phyloP scores from a whole-genome alignment of 2,888 invertebrate species.

The Ectropis crepuscularia region DNA sequence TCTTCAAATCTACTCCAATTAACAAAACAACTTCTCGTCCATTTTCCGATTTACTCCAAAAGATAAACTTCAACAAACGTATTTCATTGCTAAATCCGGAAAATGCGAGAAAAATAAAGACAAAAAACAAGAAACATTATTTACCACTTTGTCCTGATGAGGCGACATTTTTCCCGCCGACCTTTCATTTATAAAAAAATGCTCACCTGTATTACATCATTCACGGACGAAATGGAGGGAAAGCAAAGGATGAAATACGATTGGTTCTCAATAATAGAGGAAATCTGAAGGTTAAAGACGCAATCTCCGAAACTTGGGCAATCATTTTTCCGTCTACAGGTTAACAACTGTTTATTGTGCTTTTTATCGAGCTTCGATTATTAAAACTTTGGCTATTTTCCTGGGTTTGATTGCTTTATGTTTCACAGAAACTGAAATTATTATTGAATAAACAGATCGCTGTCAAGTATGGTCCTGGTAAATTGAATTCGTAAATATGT shows the following conservation, averaged over 20 bases:
- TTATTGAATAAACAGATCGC: not conserved
- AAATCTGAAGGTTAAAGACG: conserved; percentile 41
- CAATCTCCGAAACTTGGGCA: conserved; percentile 39
- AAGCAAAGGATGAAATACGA: conserved; percentile 46
- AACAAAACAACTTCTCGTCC: conserved; percentile 20
- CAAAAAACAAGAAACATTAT: conserved; percentile 42
- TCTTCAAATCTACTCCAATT: conserved; percentile 30
- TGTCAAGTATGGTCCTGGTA: not conserved
- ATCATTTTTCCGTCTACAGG: conserved; percentile 33
- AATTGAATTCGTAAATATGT: not conserved
- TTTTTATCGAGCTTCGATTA: conserved; percentile 28
- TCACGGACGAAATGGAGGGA: conserved; percentile 39
- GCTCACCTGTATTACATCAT: conserved; percentile 44
- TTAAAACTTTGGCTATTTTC: conserved; percentile 17
- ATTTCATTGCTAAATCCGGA: conserved; percentile 20
- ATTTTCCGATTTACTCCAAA: conserved; percentile 23
- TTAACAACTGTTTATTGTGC: conserved; percentile 38
- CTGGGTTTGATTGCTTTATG: conserved; percentile 9
- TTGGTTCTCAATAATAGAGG: conserved; percentile 42
- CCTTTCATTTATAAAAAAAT: conserved; percentile 43
- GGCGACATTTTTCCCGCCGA: conserved; percentile 45
- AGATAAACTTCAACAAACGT: conserved; percentile 31
- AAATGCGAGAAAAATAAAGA: conserved; percentile 25
- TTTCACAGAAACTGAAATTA: conserved; percentile 14
- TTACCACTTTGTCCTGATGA: conserved; percentile 42